Evolutionary conservation across 1,140 invertebrate species (phyloP).

Genomic region (Drosophila rhopaloa): DNA sequence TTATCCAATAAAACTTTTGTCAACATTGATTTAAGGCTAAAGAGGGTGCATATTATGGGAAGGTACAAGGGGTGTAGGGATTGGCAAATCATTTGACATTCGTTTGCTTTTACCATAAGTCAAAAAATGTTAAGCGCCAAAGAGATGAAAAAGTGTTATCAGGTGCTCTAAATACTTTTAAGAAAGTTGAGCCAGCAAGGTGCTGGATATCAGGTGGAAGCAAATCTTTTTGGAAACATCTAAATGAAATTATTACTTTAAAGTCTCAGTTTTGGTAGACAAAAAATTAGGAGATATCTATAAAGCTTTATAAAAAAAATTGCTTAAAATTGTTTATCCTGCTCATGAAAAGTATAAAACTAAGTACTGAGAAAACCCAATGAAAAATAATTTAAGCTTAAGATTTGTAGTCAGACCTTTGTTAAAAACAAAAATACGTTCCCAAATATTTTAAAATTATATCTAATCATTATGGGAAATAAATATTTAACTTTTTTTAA

Average conservation of each 20-base stretch:
- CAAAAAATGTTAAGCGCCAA: slow-evolving; percentile 23
- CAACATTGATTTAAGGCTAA: slow-evolving; percentile 84
- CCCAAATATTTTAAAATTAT: too few species aligned
- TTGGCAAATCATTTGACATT: slow-evolving; percentile 46
- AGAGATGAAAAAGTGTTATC: slow-evolving; percentile 1
- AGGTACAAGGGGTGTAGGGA: slow-evolving; percentile 11
- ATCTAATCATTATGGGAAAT: too few species aligned
- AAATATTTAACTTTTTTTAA: too few species aligned
- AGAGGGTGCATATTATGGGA: slow-evolving; percentile 70
- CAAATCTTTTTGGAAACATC: neutral
- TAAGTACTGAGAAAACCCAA: too few species aligned
- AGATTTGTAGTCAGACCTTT: too few species aligned
- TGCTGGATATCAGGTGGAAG: neutral
- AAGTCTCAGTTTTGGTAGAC: neutral
- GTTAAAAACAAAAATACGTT: too few species aligned
- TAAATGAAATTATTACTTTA: neutral
- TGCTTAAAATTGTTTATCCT: too few species aligned
- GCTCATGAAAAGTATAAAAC: too few species aligned
- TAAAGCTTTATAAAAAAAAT: too few species aligned
- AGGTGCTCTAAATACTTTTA: neutral
- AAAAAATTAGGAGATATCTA: neutral
- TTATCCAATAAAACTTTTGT: slow-evolving; percentile 85
- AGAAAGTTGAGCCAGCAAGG: neutral
- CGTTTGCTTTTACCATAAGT: slow-evolving; percentile 45
- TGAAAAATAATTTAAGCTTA: too few species aligned